Conservation (phyloP, 92 coral and sea anemone genomes). For the Epizoanthus scotinus region DNA sequence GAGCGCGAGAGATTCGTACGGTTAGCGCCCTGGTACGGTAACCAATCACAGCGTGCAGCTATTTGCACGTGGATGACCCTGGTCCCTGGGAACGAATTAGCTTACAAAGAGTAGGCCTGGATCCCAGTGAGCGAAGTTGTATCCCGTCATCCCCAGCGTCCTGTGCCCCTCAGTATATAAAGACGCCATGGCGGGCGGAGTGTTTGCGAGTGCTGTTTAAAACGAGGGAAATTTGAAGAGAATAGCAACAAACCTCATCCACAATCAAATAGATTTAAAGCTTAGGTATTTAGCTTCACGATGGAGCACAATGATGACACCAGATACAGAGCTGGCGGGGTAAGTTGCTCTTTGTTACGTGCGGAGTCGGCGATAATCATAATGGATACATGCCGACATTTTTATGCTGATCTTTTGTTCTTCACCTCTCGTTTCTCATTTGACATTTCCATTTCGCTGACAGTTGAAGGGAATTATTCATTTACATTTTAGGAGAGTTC, state of each 20-base stretch:
- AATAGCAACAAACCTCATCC: not conserved
- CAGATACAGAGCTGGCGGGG: slow-evolving; percentile 33
- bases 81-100: too few relatives aligned
- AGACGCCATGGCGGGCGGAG: slow-evolving; percentile 17
- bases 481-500: too few relatives aligned
- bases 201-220: not conserved
- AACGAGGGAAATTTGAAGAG: slow-evolving; percentile 32
- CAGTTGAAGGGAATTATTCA: not conserved
- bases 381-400: not conserved
- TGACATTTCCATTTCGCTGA: not conserved
- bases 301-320: slow-evolving; percentile 42
- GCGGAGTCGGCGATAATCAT: too few relatives aligned
- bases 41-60: too few relatives aligned
- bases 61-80: too few relatives aligned
- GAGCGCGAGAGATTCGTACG: too few relatives aligned
- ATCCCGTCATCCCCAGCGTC: slow-evolving; percentile 36
- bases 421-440: not conserved
- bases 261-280: not conserved
- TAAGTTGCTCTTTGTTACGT: not conserved
- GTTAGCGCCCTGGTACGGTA: too few relatives aligned
- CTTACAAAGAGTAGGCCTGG: slow-evolving; percentile 25
- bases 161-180: slow-evolving; percentile 33
- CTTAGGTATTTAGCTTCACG: slow-evolving; percentile 8
- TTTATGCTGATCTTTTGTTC: not conserved
- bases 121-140: not conserved